phyloP scores from a whole-genome alignment of 2,113 vertebrate species.

The Osmerus mordax region DNA sequence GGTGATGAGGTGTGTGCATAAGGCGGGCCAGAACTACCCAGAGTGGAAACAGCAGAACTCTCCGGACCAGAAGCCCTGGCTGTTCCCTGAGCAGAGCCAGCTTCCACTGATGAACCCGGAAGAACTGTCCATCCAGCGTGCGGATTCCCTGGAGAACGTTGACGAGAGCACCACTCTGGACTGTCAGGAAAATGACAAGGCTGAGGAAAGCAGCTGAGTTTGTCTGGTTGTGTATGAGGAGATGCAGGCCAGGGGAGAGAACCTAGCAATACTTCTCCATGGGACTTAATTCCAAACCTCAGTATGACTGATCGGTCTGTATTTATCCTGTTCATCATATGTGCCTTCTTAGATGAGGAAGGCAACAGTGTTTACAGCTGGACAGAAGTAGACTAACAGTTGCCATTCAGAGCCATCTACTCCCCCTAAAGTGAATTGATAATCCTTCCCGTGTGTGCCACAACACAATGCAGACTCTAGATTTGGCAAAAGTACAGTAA shows the following conservation, averaged over 20 bases:
- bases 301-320: too few species aligned
- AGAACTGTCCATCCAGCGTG: constrained; percentile 72
- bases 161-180: constrained; percentile 67
- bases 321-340: constrained; percentile 2
- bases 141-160: constrained; percentile 75
- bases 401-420: constrained; percentile 31
- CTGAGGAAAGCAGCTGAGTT: constrained; percentile 60
- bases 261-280: not conserved
- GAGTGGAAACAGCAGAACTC: constrained; percentile 72
- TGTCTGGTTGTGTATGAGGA: not conserved
- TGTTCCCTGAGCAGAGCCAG: constrained; percentile 71
- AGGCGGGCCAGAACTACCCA: constrained; percentile 68
- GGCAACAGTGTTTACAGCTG: constrained; percentile 52
- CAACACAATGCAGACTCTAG: not conserved
- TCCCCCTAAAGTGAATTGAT: constrained; percentile 28
- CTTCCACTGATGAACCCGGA: constrained; percentile 68
- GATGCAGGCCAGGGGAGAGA: not conserved
- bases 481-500: not conserved
- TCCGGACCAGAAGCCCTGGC: constrained; percentile 71
- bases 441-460: constrained; percentile 23
- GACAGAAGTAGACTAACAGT: constrained; percentile 32
- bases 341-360: constrained; percentile 38
- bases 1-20: constrained; percentile 73
- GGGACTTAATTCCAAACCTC: not conserved
- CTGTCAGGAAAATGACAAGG: constrained; percentile 46